Percentiles rank a stretch among this genome's conserved stretches.
Conservation (phyloP, 2,888 invertebrate species). For the Ditylenchus weischeri region DNA sequence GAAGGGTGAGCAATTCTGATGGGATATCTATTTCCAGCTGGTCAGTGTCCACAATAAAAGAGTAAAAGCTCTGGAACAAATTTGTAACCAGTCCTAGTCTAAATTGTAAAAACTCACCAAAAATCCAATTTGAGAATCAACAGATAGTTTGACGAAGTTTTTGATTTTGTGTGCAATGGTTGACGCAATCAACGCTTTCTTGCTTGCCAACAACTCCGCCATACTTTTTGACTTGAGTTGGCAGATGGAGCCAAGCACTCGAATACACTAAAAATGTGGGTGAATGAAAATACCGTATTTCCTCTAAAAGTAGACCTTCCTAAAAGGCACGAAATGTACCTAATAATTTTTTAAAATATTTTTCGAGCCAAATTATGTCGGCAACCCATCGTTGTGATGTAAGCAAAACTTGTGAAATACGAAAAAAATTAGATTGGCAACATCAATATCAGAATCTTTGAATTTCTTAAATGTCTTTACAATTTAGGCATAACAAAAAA, state of each 20-base stretch:
- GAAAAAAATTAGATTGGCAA: too few species aligned
- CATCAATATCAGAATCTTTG: too few species aligned
- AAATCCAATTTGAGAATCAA: conserved; percentile 33
- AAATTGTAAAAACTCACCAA: conserved; percentile 27
- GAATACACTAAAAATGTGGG: conserved; percentile 14
- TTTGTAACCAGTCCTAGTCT: background rate
- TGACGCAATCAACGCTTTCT: background rate
- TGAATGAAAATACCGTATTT: background rate
- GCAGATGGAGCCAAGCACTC: conserved; percentile 12
- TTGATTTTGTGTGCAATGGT: conserved; percentile 14
- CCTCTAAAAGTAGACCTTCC: too few species aligned
- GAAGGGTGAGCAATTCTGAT: background rate
- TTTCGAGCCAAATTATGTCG: too few species aligned
- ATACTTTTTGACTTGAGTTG: conserved; percentile 2
- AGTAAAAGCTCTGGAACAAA: conserved; percentile 21
- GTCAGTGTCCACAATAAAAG: conserved; percentile 20
- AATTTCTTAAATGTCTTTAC: too few species aligned
- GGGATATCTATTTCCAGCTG: conserved; percentile 19
- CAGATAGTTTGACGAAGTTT: conserved; percentile 25
- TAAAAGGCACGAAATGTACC: too few species aligned
- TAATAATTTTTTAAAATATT: too few species aligned
- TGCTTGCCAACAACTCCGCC: conserved; percentile 9
- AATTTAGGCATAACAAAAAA: too few species aligned
- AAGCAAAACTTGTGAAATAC: too few species aligned
- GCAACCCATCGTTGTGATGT: too few species aligned